Evolutionary conservation across 2,797 vertebrate species (phyloP).

Genomic region (Podarcis lilfordi): DNA sequence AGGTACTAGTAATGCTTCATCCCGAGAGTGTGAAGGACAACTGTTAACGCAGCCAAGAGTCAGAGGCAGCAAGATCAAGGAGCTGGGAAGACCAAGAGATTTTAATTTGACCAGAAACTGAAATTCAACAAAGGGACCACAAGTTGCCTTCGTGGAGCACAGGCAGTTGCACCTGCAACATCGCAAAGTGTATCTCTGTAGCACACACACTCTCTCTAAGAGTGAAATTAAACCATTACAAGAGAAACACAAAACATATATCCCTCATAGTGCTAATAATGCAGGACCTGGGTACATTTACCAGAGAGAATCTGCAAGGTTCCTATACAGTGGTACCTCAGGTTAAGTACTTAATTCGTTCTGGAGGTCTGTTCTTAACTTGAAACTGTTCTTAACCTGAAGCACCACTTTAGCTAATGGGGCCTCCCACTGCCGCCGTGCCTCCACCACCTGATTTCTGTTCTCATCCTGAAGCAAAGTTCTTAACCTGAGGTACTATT

Average conservation of each 20-base stretch:
- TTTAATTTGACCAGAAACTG: constrained; percentile 51
- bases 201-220: too few relatives aligned
- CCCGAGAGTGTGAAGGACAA: constrained; percentile 73
- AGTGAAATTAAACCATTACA: background rate
- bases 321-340: too few relatives aligned
- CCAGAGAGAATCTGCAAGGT: background rate
- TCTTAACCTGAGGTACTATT: too few relatives aligned
- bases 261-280: background rate
- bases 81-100: constrained; percentile 52
- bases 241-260: background rate
- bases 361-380: too few relatives aligned
- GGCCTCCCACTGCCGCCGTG: too few relatives aligned
- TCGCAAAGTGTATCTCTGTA: background rate
- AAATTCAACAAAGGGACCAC: background rate
- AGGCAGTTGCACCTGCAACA: accelerated
- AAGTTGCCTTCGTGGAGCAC: background rate
- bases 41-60: constrained; percentile 82
- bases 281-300: background rate
- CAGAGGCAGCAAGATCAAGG: constrained; percentile 51
- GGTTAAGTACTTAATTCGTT: too few relatives aligned
- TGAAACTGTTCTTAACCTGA: too few relatives aligned
- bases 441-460: too few relatives aligned
- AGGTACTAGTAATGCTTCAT: constrained; percentile 79
- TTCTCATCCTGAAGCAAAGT: too few relatives aligned
- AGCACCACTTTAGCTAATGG: too few relatives aligned